Conservation (phyloP, 2,888 invertebrate species). For the Brachyopa scutellaris region DNA sequence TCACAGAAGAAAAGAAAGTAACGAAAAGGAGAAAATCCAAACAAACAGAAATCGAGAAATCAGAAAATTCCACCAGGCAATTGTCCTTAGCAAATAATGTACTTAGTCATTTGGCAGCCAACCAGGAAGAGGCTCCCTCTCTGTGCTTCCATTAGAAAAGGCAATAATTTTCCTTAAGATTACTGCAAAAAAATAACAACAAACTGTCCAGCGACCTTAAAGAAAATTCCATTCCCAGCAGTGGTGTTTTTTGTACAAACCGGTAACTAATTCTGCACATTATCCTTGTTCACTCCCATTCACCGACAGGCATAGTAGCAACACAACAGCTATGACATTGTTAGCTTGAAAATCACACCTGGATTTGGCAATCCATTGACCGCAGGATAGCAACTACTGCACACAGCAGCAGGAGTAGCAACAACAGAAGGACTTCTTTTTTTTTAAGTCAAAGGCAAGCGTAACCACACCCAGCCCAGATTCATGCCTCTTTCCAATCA, state of each 20-base stretch:
- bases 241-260: slow-evolving; percentile 35
- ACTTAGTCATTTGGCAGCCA: slow-evolving; percentile 57
- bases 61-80: slow-evolving; percentile 25
- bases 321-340: slow-evolving; percentile 40
- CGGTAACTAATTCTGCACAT: slow-evolving; percentile 66
- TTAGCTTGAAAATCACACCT: slow-evolving; percentile 66
- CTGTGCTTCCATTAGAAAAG: background rate
- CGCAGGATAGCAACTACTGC: slow-evolving; percentile 28
- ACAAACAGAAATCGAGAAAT: slow-evolving; percentile 42
- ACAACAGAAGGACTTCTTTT: slow-evolving; percentile 21
- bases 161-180: slow-evolving; percentile 39
- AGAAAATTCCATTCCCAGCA: slow-evolving; percentile 55
- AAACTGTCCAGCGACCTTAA: slow-evolving; percentile 1
- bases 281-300: slow-evolving; percentile 67
- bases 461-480: too few relatives aligned
- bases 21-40: too few relatives aligned
- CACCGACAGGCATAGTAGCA: background rate
- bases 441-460: too few relatives aligned
- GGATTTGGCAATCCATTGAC: slow-evolving; percentile 62
- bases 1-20: slow-evolving; percentile 14
- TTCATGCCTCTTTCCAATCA: slow-evolving; percentile 50
- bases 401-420: slow-evolving; percentile 60
- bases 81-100: slow-evolving; percentile 61
- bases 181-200: slow-evolving; percentile 14
- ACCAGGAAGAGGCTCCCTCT: slow-evolving; percentile 18